Conservation (phyloP, 2,113 vertebrate genomes). For the Ciconia maguari region DNA sequence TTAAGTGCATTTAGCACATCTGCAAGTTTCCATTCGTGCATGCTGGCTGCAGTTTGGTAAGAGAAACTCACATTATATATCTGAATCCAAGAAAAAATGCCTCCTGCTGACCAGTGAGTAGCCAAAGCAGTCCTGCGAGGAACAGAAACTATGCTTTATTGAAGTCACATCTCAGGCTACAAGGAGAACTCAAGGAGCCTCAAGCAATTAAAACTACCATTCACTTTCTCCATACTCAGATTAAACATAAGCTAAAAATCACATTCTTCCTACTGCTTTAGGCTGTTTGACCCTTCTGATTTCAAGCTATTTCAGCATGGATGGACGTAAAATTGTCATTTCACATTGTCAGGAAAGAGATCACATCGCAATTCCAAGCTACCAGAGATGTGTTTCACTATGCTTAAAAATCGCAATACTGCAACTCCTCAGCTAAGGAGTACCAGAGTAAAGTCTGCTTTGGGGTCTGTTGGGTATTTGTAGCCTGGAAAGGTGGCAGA, state of each 20-base stretch:
- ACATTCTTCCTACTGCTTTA: not conserved
- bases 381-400: not conserved
- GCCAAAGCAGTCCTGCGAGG: not conserved
- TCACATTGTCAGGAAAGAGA: not conserved
- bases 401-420: not conserved
- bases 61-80: not conserved
- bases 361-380: not conserved
- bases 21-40: not conserved
- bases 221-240: not conserved
- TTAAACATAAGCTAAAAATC: constrained; percentile 30
- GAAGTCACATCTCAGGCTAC: not conserved
- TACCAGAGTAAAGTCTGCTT: not conserved
- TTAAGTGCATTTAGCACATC: constrained; percentile 8
- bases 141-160: constrained; percentile 2
- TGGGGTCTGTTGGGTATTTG: not conserved
- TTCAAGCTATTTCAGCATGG: not conserved
- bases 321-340: not conserved
- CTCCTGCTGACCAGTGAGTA: not conserved
- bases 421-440: not conserved
- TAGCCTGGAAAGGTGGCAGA: not conserved
- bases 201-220: constrained; percentile 5
- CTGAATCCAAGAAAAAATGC: not conserved
- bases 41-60: not conserved
- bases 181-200: constrained; percentile 39
- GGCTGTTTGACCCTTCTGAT: not conserved